Conservation (phyloP, 2,113 vertebrate species). For the Oreochromis tanganicae region DNA sequence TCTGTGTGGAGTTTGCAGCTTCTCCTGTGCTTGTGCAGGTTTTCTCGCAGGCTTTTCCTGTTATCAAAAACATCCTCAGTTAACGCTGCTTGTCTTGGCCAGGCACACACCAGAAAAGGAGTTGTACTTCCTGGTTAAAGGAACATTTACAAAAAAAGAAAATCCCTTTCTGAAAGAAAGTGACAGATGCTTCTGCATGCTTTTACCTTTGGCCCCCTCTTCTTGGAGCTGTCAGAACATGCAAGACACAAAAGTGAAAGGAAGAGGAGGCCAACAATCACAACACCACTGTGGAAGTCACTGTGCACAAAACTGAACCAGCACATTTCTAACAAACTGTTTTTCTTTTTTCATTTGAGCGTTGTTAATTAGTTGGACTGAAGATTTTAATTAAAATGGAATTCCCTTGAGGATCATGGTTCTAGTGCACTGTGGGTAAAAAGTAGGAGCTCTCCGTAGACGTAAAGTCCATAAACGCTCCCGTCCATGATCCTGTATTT, state of each 20-base stretch:
- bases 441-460: background rate
- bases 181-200: background rate
- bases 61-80: background rate
- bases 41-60: background rate
- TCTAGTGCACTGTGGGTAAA: background rate
- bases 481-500: background rate
- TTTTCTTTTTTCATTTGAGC: background rate
- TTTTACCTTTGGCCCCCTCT: background rate
- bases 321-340: background rate
- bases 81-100: background rate
- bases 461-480: background rate
- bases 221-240: background rate
- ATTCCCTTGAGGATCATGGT: background rate
- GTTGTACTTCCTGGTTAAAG: background rate
- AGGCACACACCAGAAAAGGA: background rate
- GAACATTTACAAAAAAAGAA: background rate
- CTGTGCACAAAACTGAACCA: accelerated
- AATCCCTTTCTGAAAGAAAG: background rate
- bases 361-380: background rate
- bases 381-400: accelerated
- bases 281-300: background rate
- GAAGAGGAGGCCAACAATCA: background rate
- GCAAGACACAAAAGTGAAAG: background rate
- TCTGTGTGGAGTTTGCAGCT: background rate
- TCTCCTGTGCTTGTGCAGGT: background rate